phyloP scores from a whole-genome alignment of 30 jellyfish, hydroid and myxozoan genomes.

The Cassiopea andromeda region DNA sequence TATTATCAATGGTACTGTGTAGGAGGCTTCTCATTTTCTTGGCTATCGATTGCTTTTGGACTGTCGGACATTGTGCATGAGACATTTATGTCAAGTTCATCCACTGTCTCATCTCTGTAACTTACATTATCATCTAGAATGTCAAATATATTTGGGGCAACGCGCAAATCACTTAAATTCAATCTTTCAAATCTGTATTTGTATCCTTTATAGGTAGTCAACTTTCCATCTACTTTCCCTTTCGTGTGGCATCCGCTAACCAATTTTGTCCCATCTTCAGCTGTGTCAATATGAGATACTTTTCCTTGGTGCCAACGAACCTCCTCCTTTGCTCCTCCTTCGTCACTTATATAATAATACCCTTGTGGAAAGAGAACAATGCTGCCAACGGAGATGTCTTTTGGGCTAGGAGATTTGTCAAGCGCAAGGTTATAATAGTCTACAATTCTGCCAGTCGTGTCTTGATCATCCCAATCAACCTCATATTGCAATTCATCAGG shows the following conservation, averaged over 20 bases:
- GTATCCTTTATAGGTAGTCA: constrained; percentile 61
- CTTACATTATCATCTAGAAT: constrained; percentile 40
- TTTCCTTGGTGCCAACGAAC: constrained; percentile 87
- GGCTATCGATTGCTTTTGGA: constrained; percentile 39
- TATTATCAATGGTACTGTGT: background rate
- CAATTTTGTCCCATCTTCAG: constrained; percentile 33
- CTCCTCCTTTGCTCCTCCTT: constrained; percentile 60
- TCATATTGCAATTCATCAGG: constrained; percentile 67
- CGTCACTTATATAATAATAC: constrained; percentile 11
- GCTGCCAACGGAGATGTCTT: constrained; percentile 83
- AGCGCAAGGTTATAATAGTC: constrained; percentile 81
- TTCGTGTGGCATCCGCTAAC: constrained; percentile 84
- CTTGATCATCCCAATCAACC: constrained; percentile 95
- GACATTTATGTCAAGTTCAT: constrained; percentile 52
- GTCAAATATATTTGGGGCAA: constrained; percentile 86
- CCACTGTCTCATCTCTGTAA: constrained; percentile 1
- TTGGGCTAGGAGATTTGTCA: constrained; percentile 67
- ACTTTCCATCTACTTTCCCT: constrained; percentile 74
- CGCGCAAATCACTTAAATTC: constrained; percentile 50
- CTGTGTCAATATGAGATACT: constrained; percentile 34
- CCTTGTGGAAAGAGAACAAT: constrained; percentile 80
- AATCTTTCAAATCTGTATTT: constrained; percentile 37
- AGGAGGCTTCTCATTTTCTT: constrained; percentile 30
- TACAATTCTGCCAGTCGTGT: constrained; percentile 84
- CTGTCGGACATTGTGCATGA: constrained; percentile 61